Conservation (phyloP, 2,113 vertebrate genomes). For the Alouatta palliata region DNA sequence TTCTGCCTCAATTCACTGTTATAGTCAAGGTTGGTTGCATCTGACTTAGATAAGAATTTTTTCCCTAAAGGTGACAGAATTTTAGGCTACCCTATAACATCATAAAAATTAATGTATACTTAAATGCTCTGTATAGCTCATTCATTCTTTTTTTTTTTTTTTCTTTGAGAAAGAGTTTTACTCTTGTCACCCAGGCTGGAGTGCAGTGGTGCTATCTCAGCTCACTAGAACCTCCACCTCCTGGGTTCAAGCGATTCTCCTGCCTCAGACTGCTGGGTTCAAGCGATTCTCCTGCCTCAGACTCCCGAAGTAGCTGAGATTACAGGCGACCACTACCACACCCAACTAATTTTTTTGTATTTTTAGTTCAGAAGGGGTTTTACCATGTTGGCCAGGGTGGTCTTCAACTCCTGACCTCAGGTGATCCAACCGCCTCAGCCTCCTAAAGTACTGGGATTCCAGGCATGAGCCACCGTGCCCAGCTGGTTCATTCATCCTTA, state of each 20-base stretch:
- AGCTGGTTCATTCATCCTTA: neutral
- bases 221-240: no score
- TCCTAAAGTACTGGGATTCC: no score
- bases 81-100: neutral
- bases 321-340: neutral
- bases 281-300: neutral
- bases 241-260: no score
- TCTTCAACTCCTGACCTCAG: neutral
- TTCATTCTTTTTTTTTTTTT: neutral
- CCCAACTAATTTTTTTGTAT: neutral
- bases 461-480: no score
- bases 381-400: neutral
- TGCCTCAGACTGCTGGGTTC: neutral
- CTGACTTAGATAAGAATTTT: neutral
- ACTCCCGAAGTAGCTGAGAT: neutral
- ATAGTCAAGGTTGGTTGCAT: neutral
- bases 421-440: neutral
- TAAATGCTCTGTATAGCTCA: neutral
- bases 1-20: neutral
- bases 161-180: no score
- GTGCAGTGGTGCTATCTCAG: no score
- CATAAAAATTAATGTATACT: neutral
- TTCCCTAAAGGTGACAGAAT: accelerated
- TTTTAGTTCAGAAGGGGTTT: neutral
- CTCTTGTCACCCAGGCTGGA: no score